A percentile compares a stretch with the other conserved stretches of the same genome.
These are phyloP conservation scores for Mermis nigrescens DNA, from an alignment of 2,888 invertebrate genomes.

Conservation along the genomic window DNA sequence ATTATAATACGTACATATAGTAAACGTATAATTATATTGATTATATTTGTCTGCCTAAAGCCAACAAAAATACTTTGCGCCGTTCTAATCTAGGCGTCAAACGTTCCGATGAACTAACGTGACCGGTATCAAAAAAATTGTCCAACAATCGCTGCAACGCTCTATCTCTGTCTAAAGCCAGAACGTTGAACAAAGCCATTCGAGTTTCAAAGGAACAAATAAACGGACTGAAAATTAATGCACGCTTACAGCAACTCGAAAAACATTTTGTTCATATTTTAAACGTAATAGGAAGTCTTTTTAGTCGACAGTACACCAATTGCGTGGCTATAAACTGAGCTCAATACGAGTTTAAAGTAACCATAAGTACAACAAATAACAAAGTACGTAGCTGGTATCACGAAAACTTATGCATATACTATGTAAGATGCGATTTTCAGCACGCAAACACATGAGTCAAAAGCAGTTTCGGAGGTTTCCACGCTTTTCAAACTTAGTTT, in stretches of 20 bases:
- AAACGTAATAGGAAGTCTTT: neutral
- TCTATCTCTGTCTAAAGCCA: slow-evolving; percentile 78
- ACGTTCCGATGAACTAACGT: slow-evolving; percentile 44
- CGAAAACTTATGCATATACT: no score
- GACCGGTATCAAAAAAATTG: slow-evolving; percentile 57
- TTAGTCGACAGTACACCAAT: neutral
- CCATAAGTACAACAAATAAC: no score
- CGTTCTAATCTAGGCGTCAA: slow-evolving; percentile 81
- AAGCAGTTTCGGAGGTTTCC: no score
- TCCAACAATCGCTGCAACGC: slow-evolving; percentile 83
- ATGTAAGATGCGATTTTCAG: no score
- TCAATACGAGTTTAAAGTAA: no score
- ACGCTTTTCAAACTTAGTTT: no score
- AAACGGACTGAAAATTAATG: slow-evolving; percentile 53
- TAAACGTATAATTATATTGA: neutral
- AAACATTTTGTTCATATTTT: neutral
- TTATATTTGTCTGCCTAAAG: slow-evolving; percentile 10
- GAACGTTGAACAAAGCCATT: slow-evolving; percentile 84
- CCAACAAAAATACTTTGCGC: no score
- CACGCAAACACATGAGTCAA: no score
- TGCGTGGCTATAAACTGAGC: no score
- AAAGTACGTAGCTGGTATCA: no score
- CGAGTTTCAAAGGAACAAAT: slow-evolving; percentile 91
- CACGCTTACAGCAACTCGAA: slow-evolving; percentile 6
- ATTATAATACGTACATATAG: no score